Evolutionary conservation across 2,797 vertebrate species (phyloP), one percentile per base, ranked within the genome.

Genomic region (Pteronotus mesoamericanus): DNA sequence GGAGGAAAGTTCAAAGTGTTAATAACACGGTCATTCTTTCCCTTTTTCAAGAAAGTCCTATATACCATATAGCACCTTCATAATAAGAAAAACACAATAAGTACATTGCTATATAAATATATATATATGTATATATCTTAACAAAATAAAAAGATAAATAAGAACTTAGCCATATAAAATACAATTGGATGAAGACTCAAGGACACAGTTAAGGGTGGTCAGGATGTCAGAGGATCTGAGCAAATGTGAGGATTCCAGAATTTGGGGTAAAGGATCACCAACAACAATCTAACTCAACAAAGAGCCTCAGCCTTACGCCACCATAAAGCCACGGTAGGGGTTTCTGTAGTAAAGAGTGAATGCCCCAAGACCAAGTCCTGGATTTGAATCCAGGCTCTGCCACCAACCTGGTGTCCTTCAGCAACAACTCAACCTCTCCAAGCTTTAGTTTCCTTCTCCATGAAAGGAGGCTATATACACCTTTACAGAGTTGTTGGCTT

Each of bases 51-150:
- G 61, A 46, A 90, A 89, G 46, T 78, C 69, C 16, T 32, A 32
- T 6, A 21, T 29, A 15, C 18, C 14, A 57, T 15, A 29, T 11
- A 44, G 37, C 18, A 86, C 6, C 24, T 83, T 68, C 66, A 34
- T 22, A 86, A 86, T 10, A 89, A 86, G 32, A 94, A 96, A 53
- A 59, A 74, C 39, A 85, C 24, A 51, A 83, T 11, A 68, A 71
- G 74, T 51, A 24, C 48, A 64, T 34, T 91, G 48, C 72, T 55
- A 24, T 68, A 2, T 29, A 66, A 9, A 9, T 44, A 44, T 44
- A 44, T 26, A 26, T 57, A 26, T 18, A 37, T 42, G 9, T 18
- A 12, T 32, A 37, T 32, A 12, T 51, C 34, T n/a, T 32, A 61
- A 94, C 10, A 42, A 46, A 61, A 32, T 7, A 83, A 66, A 61